Conservation (phyloP, 2,113 vertebrate genomes). For the Bubo blakistoni region DNA sequence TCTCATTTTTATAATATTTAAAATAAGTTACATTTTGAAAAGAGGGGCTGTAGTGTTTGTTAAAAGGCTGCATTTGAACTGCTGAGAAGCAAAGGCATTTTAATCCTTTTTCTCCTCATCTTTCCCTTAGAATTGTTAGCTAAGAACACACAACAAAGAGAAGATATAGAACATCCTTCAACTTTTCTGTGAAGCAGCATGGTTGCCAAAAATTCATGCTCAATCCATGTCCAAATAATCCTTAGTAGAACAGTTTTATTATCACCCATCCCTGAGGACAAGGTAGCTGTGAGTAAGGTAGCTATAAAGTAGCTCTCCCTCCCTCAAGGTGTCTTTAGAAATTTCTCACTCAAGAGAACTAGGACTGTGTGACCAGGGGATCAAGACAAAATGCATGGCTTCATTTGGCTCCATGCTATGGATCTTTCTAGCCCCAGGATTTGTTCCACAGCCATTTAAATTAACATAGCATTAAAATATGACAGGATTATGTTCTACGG, state of each 20-base stretch:
- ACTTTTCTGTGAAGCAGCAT: neutral
- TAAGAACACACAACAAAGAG: neutral
- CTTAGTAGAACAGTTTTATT: neutral
- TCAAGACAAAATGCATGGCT: slow-evolving; percentile 9
- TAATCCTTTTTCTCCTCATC: neutral
- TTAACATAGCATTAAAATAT: slow-evolving; percentile 47
- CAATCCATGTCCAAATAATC: slow-evolving; percentile 16
- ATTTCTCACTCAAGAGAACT: neutral
- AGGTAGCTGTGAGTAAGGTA: neutral
- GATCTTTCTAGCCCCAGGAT: slow-evolving; percentile 4
- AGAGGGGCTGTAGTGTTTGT: neutral
- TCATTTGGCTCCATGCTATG: neutral
- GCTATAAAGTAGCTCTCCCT: neutral
- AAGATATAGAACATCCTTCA: slow-evolving; percentile 5
- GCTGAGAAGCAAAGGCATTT: neutral
- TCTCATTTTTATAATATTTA: neutral
- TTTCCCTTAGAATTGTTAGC: slow-evolving; percentile 16
- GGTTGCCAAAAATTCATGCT: slow-evolving; percentile 5
- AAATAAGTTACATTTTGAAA: neutral
- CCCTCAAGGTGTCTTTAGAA: slow-evolving; percentile 8
- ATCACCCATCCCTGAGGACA: neutral
- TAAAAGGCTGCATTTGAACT: neutral
- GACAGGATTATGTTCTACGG: slow-evolving; percentile 2
- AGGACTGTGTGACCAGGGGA: neutral
- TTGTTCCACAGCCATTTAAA: slow-evolving; percentile 27